Evolutionary conservation across 2,888 invertebrate species (phyloP).

Genomic region (Sepiola atlantica): DNA sequence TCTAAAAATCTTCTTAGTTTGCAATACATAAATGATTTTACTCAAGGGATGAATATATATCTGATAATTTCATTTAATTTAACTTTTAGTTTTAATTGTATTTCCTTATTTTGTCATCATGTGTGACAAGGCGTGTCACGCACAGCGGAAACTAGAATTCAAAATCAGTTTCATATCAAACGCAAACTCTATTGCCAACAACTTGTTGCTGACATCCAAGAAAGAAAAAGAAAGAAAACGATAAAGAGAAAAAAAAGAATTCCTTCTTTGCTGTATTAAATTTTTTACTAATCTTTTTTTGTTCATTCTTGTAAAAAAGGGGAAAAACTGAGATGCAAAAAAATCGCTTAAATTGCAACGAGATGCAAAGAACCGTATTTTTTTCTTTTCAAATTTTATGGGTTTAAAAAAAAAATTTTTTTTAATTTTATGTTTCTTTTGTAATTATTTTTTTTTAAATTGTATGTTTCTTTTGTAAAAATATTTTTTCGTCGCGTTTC

Average conservation of each 20-base stretch:
- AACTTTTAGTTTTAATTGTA: no score
- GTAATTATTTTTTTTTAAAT: no score
- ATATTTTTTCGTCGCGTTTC: no score
- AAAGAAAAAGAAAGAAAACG: neutral
- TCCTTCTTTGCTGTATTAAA: neutral
- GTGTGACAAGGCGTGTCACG: neutral
- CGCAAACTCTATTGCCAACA: neutral
- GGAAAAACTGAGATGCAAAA: neutral
- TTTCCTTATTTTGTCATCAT: neutral
- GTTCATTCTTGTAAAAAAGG: neutral
- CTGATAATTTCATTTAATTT: no score
- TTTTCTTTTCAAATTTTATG: no score
- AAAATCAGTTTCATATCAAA: neutral
- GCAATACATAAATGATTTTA: neutral
- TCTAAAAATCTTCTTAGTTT: neutral
- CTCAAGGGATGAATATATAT: neutral
- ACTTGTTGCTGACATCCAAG: neutral
- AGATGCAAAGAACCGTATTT: neutral
- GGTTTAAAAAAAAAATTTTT: no score
- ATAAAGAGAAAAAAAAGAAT: neutral
- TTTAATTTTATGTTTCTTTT: no score
- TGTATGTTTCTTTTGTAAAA: no score
- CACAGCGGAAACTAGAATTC: neutral
- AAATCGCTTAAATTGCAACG: slow-evolving; percentile 32
- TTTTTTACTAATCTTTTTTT: neutral